phyloP scores from a whole-genome alignment of 2,888 invertebrate genomes.

The Lasius platythorax region DNA sequence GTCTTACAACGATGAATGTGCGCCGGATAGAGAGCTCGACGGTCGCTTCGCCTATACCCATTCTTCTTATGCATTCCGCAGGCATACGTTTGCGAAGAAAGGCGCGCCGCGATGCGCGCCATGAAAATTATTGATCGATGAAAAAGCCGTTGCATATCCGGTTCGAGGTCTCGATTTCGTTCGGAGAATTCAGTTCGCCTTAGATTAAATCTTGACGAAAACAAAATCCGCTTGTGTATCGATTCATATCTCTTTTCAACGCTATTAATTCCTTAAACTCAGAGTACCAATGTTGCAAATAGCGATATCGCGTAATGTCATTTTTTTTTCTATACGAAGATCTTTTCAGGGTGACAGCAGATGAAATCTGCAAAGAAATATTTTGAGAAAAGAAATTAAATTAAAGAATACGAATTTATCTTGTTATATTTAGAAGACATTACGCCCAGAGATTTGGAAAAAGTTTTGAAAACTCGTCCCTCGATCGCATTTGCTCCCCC shows the following conservation, averaged over 20 bases:
- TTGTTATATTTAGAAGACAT: background rate
- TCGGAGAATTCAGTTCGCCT: constrained; percentile 7
- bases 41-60: constrained; percentile 48
- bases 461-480: constrained; percentile 32
- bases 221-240: background rate
- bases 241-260: background rate
- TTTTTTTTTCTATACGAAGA: background rate
- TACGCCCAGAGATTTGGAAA: constrained; percentile 18
- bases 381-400: constrained; percentile 9
- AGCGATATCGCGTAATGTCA: background rate
- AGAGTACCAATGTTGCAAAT: background rate
- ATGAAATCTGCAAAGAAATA: background rate
- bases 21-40: constrained; percentile 50
- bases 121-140: constrained; percentile 53
- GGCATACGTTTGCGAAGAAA: constrained; percentile 48
- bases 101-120: constrained; percentile 40
- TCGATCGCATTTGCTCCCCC: constrained; percentile 52
- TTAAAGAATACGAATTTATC: background rate
- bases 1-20: constrained; percentile 47
- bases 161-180: constrained; percentile 9
- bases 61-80: constrained; percentile 52
- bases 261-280: background rate
- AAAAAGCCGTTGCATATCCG: constrained; percentile 40
- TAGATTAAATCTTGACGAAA: background rate
- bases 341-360: background rate